Percentiles rank a stretch among this genome's conserved stretches.
phyloP scores from a whole-genome alignment of 2,888 invertebrate species.

The Drosophila nr. medialis region DNA sequence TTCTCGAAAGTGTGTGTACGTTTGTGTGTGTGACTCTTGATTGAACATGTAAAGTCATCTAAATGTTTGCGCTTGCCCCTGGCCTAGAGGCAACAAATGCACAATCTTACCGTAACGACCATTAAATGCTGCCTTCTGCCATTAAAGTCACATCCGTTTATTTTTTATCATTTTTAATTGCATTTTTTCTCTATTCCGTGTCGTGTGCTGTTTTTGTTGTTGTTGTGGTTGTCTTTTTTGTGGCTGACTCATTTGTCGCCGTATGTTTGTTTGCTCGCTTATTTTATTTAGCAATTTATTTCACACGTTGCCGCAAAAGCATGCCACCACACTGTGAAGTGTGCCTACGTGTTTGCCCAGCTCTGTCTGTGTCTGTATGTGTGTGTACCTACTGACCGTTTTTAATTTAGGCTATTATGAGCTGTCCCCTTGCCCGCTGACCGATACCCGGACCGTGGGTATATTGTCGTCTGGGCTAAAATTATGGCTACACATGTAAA shows the following conservation, averaged over 20 bases:
- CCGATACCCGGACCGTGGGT: conserved; percentile 1
- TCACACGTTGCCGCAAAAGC: conserved; percentile 68
- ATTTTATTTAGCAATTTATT: conserved; percentile 82
- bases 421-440: conserved; percentile 30
- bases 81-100: conserved; percentile 3
- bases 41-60: conserved; percentile 11
- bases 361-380: conserved; percentile 3
- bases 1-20: not conserved
- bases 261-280: conserved; percentile 73
- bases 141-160: conserved; percentile 72
- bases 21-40: conserved; percentile 2
- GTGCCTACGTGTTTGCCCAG: conserved; percentile 44
- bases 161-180: conserved; percentile 81
- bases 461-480: conserved; percentile 47
- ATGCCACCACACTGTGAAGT: conserved; percentile 28
- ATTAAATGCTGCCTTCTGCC: conserved; percentile 61
- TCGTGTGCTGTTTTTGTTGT: conserved; percentile 22
- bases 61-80: conserved; percentile 7
- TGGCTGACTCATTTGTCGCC: conserved; percentile 73
- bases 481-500: conserved; percentile 80
- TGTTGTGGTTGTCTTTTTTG: conserved; percentile 13
- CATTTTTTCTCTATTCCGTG: conserved; percentile 36
- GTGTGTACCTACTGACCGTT: conserved; percentile 72
- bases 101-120: conserved; percentile 45
- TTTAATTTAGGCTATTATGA: conserved; percentile 80